Percentiles rank a stretch among this genome's conserved stretches.
Conservation (phyloP, 2,113 vertebrate species). For the Lepidothrix coronata region DNA sequence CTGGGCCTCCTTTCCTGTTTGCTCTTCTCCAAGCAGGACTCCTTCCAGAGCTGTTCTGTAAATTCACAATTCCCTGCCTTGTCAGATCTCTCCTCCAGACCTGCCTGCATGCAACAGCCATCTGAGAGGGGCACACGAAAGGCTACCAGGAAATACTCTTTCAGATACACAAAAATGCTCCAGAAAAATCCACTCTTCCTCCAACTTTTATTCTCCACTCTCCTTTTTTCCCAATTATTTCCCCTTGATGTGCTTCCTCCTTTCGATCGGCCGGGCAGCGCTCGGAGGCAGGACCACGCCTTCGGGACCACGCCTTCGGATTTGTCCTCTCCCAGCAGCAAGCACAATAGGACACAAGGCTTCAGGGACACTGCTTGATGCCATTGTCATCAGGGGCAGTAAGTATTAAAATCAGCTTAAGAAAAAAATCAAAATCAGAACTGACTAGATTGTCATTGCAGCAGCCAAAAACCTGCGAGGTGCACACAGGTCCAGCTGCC, state of each 20-base stretch:
- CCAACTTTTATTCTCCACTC: not conserved
- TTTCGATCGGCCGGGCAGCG: rapidly evolving
- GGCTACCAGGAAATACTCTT: not conserved
- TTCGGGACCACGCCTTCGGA: not conserved
- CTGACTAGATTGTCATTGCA: not conserved
- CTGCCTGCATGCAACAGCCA: not conserved
- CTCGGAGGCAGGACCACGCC: not conserved
- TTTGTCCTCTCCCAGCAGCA: not conserved
- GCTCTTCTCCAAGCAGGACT: not conserved
- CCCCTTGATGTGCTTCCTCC: not conserved
- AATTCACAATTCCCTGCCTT: not conserved
- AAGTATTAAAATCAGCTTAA: not conserved
- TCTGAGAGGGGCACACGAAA: not conserved
- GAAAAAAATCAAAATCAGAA: not conserved
- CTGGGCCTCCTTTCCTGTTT: not conserved
- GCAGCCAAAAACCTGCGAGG: not conserved
- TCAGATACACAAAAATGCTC: not conserved
- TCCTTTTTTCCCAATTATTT: not conserved
- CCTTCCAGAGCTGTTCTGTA: not conserved
- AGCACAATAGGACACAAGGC: not conserved
- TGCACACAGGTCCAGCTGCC: not conserved
- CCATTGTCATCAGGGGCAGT: not conserved
- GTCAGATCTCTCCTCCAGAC: not conserved
- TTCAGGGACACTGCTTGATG: not conserved
- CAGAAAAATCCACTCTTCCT: not conserved